Base-by-base conservation (phyloP, 1,140 invertebrate genomes). In the Steinernema khuongi region DNA sequence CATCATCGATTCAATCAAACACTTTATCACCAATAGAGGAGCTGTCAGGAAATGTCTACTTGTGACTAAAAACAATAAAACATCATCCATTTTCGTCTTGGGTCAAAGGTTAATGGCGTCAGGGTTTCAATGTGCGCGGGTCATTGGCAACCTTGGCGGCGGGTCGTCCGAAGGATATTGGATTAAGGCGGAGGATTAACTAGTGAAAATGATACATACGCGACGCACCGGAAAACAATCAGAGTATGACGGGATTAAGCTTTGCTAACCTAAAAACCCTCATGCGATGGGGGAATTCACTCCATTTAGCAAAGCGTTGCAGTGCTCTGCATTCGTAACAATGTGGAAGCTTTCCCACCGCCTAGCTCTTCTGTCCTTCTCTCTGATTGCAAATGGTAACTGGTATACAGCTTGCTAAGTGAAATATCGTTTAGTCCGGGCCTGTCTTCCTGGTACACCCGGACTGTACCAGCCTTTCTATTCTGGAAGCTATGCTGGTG, bases 381-480 rank as follows among this genome's bases (percentile, higher is more conserved):
- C 1, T 17, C 18, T 31, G 74, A 19, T 74, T 44, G 14, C 43
- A 26, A 30, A 7, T 11, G 70, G 36, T 72, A 22, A 11, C 22
- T 71, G 67, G 1, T 32, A 74, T 41, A 14, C 1, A n/a, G 26
- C 18, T 74, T 73, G 29, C 11, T 19, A 74, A 43, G 4, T 26
- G n/a, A 44, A 71, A 4, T 29, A 4, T 69, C 44, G 70, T 14
- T 72, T 33, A 73, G 68, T 66, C 33, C 28, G 11, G 4, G 50
- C 11, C 19, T 60, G 50, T 60, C 50, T 60, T 4, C 50, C 50
- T 67, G 17, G n/a, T 2, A 50, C 33, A 11, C 44, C 32, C 22
- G 70, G 70, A 50, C 2, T 22, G 11, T 67, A 71, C 43, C 19
- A 66, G 68, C 67, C 74, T 26, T 31, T 70, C 60, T 71, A 66